These are phyloP conservation scores for Rhinopithecus roxellana DNA, from an alignment of 2,113 vertebrate species.

Conservation along the genomic window DNA sequence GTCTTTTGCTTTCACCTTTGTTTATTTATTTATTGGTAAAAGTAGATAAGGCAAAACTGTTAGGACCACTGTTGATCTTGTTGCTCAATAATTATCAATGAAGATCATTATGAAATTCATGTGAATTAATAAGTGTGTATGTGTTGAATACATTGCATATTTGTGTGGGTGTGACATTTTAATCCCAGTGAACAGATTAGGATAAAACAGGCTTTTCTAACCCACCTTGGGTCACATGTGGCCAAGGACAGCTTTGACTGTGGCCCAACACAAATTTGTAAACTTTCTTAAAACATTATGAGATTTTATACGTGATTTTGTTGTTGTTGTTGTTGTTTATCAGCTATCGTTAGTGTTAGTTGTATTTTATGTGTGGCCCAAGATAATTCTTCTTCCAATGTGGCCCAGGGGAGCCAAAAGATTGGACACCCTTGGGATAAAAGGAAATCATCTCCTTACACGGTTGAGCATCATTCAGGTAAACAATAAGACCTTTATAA, in stretches of 20 bases:
- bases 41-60: neutral
- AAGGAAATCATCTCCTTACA: neutral
- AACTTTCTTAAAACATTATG: too few relatives aligned
- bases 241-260: too few relatives aligned
- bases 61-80: neutral
- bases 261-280: too few relatives aligned
- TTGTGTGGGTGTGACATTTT: neutral
- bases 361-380: too few relatives aligned
- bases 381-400: too few relatives aligned
- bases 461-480: neutral
- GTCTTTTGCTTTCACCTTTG: neutral
- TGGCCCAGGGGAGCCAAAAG: too few relatives aligned
- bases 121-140: neutral
- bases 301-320: too few relatives aligned
- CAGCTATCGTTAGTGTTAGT: too few relatives aligned
- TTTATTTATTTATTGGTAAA: neutral
- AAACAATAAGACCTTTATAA: neutral
- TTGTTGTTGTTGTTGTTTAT: too few relatives aligned
- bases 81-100: neutral
- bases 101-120: neutral
- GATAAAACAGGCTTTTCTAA: too few relatives aligned
- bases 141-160: neutral
- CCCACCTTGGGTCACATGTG: too few relatives aligned
- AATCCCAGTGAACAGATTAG: neutral
- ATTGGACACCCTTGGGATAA: too few relatives aligned